Percentiles rank a stretch among this genome's conserved stretches.
Evolutionary conservation across 2,113 vertebrate species (phyloP).

Genomic region (Melanocharis versteri): DNA sequence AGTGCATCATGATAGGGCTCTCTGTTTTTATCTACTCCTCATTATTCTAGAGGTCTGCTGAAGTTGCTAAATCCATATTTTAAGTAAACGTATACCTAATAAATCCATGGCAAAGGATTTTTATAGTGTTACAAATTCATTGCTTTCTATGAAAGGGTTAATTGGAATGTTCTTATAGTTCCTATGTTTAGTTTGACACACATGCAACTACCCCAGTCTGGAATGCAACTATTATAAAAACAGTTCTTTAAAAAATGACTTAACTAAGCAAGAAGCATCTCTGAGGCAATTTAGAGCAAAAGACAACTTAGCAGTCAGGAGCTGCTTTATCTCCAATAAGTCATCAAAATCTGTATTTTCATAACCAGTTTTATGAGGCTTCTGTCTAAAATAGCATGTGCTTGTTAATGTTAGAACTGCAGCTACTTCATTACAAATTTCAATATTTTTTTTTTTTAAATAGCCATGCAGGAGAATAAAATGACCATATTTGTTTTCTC

Average conservation of each 20-base stretch:
- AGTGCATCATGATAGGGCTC: not conserved
- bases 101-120: not conserved
- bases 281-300: not conserved
- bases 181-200: not conserved
- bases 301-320: not conserved
- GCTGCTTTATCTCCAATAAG: not conserved
- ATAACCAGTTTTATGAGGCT: not conserved
- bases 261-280: not conserved
- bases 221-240: not conserved
- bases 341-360: not conserved
- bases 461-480: not conserved
- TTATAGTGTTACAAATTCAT: not conserved
- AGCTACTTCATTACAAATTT: not conserved
- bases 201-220: not conserved
- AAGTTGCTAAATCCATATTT: not conserved
- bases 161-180: not conserved
- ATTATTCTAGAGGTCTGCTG: not conserved
- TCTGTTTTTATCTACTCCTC: not conserved
- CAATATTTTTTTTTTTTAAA: not conserved
- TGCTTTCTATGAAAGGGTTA: not conserved
- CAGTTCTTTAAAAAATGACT: not conserved
- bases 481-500: not conserved
- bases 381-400: accelerated
- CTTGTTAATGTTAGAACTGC: not conserved
- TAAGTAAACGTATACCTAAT: not conserved